phyloP scores from a whole-genome alignment of 2,797 vertebrate species.

The Tenualosa thibaudeaui region DNA sequence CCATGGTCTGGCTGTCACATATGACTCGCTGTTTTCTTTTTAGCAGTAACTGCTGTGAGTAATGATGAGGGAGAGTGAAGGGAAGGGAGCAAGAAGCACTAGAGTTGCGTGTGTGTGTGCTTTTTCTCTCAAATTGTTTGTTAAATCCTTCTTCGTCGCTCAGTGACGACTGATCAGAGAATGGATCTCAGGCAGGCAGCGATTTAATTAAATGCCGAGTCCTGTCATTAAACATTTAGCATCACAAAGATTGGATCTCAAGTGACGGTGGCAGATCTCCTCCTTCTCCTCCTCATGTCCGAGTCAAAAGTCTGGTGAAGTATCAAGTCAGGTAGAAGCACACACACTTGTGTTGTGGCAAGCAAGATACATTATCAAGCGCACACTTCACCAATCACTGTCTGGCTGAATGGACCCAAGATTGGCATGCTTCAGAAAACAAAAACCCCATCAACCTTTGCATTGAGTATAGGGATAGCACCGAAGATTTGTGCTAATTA shows the following conservation, averaged over 20 bases:
- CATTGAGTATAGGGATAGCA: no score
- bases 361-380: not conserved
- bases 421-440: not conserved
- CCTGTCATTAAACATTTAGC: conserved; percentile 38
- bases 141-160: conserved; percentile 8
- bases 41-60: not conserved
- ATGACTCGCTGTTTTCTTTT: conserved; percentile 3
- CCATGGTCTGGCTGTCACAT: not conserved
- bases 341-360: not conserved
- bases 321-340: not conserved
- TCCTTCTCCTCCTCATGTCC: not conserved
- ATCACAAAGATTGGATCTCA: conserved; percentile 20
- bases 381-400: not conserved
- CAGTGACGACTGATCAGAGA: not conserved
- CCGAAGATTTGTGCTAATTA: no score
- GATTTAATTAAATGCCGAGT: conserved; percentile 29
- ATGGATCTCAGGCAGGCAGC: conserved; percentile 9
- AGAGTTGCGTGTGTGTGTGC: conserved; percentile 13
- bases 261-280: conserved; percentile 21
- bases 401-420: not conserved
- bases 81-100: not conserved
- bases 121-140: conserved; percentile 15
- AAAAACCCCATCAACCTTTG: no score
- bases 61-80: not conserved
- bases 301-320: not conserved